Base-by-base conservation (phyloP, 2,113 vertebrate species). In the Rousettus leschenaultii region DNA sequence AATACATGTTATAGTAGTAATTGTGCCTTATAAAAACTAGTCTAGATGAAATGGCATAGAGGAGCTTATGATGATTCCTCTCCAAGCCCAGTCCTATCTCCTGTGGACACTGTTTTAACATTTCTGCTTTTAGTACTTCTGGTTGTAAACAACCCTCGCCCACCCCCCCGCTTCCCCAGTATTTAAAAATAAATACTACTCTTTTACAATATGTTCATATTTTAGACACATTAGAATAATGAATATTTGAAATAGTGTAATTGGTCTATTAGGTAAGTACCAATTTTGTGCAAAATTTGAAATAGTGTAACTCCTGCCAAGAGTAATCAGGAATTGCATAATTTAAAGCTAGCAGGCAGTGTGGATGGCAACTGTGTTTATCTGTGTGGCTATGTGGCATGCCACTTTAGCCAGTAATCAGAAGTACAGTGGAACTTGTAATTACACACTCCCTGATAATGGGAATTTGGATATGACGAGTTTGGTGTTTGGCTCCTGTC, bases 201-300 rank as follows among this genome's bases (percentile, higher is more conserved):
- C 16, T 86, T 96, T 93, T 66, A 94, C 43, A 93, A 71, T 82
- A 96, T 63, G 63, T 15, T 96, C 59, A 45, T 71, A 82, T 83
- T 95, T 94, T 89, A 75, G 24, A 74, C 85, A 96, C 75, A 83
- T 87, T 55, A 87, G 40, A 79, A 63, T 61, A 88, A 85, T 77
- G 30, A 77, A 91, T 84, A 85, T 94, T 43, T 95, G 45, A 97
- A 91, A 53, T 95, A 86, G 10, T 43, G 2, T 71, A 86, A 94
- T 59, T 89, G 73, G 21, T 14, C 61, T 86, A 59, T 71, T 91
- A 91, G 86, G 68, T 61, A 91, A 84, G 30, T 86, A 68, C 35
- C 14, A 45, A 26, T 92, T 92, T 92, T 78, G 74, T 51, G 57
- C 40, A 87, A 78, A 96, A 59, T 92, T 92, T 82, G n/a, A 78